Conservation (phyloP, 2,888 invertebrate genomes). For the Limnephilus rhombicus region DNA sequence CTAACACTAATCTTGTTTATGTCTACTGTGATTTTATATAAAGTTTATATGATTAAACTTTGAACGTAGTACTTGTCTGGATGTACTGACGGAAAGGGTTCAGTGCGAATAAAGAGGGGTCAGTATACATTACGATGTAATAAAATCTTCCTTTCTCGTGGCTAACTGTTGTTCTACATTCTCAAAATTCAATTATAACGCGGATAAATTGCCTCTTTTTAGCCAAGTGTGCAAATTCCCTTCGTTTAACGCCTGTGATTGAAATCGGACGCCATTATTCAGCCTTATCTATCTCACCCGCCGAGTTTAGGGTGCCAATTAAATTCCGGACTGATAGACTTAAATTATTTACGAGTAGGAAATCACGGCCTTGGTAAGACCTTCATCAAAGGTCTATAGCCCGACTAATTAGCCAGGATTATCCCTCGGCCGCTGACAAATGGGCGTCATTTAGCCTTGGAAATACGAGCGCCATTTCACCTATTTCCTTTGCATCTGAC, state of each 20-base stretch:
- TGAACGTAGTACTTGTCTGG: neutral
- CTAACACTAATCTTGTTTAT: neutral
- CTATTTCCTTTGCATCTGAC: neutral
- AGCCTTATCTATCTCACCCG: constrained; percentile 43
- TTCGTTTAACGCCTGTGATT: constrained; percentile 51
- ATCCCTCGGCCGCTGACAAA: constrained; percentile 61
- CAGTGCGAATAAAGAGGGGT: neutral
- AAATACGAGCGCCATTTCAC: constrained; percentile 4
- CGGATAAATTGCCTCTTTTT: constrained; percentile 35
- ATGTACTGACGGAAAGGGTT: neutral
- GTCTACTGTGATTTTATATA: neutral
- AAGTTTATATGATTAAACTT: neutral
- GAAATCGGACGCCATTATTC: constrained; percentile 52
- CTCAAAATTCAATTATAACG: constrained; percentile 35
- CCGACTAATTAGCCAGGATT: constrained; percentile 61
- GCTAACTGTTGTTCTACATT: constrained; percentile 8
- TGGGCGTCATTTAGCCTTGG: constrained; percentile 48
- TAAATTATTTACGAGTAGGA: constrained; percentile 56
- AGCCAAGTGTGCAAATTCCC: constrained; percentile 9
- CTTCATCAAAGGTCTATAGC: constrained; percentile 48
- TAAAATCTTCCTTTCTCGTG: constrained; percentile 15
- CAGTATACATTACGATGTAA: neutral
- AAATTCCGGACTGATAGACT: constrained; percentile 48
- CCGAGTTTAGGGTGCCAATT: constrained; percentile 47
- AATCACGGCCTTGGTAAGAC: constrained; percentile 37